Base-by-base conservation (phyloP, 1,140 invertebrate genomes). In the Megalonaias nervosa region DNA sequence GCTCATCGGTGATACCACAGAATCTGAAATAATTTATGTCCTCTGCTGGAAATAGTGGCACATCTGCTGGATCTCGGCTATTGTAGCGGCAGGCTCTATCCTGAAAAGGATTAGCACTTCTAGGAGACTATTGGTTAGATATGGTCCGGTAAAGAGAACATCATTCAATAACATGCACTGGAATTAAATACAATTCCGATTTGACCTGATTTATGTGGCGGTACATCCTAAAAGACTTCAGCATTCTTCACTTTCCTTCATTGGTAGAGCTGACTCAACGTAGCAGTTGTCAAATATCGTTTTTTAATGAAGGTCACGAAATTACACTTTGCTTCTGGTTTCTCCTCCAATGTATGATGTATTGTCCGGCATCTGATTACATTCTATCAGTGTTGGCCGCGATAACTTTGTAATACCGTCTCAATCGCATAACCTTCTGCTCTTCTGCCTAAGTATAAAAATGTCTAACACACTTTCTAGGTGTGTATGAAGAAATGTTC, bases 21-120 rank as follows among this genome's bases (percentile, higher is more conserved):
- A 72, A 72, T 38, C 70, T 58, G 3, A 71, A 58, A 13, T 62
- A 58, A 48, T 72, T 62, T 16, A 58, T 31, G 26, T 72, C 21
- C 11, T 26, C 17, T 71, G 57, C 23, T 11, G 70, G 56, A 76
- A 76, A 55, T 31, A 55, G 55, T 77, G 61, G 62, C 75, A 79
- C 75, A 83, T 79, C 58, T 81, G 75, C 62, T 83, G 38, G 16
- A 81, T 74, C 21, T 83, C 80, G 15, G 73, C 76, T 26, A 71
- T 64, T 16, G 62, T 58, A 61, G 79, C 73, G 16, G 81, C 66
- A 0, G 6, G 48, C 26, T 81, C 75, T n/a, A 21, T 71, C 14
- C 81, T 56, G 72, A 78, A 82, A 26, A 77, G 23, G 19, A 77
- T 23, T 2, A 80, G 23, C 11, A 82, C 68, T 21, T 79, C 81